These are phyloP conservation scores for Pterocles gutturalis DNA, from an alignment of 2,113 vertebrate species.

Conservation along the genomic window DNA sequence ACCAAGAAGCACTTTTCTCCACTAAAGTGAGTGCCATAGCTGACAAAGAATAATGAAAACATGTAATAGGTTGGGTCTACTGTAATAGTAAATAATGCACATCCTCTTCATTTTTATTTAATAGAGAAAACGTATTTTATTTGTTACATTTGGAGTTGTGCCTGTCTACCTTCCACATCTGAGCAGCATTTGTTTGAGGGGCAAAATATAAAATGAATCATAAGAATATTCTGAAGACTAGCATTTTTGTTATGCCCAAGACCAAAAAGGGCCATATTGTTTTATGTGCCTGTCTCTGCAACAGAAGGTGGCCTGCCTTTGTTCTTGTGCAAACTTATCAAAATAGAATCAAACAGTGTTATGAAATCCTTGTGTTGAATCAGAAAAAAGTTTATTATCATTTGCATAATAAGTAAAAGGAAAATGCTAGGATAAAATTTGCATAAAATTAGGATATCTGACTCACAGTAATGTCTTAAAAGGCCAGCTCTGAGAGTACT, in stretches of 20 bases:
- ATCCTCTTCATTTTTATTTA: conserved; percentile 57
- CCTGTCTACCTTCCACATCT: background rate
- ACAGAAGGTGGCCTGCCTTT: background rate
- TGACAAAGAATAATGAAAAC: background rate
- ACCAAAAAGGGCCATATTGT: background rate
- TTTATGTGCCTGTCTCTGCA: background rate
- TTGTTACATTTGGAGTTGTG: conserved; percentile 17
- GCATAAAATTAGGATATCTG: background rate
- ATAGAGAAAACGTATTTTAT: conserved; percentile 55
- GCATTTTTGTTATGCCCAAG: background rate
- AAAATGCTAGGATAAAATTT: background rate
- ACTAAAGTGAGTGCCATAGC: background rate
- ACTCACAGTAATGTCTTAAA: background rate
- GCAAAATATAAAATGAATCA: background rate
- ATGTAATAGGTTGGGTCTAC: background rate
- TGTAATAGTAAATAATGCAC: conserved; percentile 44
- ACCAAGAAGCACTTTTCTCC: background rate
- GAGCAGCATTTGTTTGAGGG: background rate
- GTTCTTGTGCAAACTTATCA: background rate
- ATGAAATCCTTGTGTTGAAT: background rate
- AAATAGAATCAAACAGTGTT: background rate
- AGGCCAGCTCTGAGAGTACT: background rate
- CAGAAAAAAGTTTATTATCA: background rate
- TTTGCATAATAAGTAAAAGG: background rate
- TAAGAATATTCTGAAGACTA: background rate